Evolutionary conservation across 2,113 vertebrate species (phyloP).

Genomic region (Platysternon megacephalum): DNA sequence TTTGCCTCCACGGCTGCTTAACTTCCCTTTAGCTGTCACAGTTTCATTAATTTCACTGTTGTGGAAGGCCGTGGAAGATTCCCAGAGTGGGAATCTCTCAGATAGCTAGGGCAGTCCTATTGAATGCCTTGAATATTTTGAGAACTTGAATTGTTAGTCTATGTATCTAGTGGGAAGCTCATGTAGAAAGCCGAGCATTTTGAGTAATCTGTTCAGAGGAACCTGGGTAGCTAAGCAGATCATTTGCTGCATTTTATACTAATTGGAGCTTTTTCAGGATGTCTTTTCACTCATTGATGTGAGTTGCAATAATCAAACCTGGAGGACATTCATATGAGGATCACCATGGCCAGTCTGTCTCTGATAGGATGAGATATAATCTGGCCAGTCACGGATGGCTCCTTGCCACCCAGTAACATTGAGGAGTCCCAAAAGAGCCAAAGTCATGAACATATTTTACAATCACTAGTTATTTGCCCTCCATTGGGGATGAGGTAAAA

Average conservation of each 20-base stretch:
- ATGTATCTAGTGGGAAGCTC: neutral
- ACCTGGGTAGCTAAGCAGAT: neutral
- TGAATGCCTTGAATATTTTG: neutral
- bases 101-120: rapidly evolving
- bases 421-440: neutral
- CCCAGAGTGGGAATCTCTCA: neutral
- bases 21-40: neutral
- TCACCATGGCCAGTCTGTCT: neutral
- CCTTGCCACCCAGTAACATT: neutral
- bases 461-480: neutral
- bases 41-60: neutral
- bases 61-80: neutral
- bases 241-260: neutral
- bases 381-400: neutral
- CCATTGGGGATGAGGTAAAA: neutral
- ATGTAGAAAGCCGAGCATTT: neutral
- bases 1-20: neutral
- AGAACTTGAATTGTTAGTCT: neutral
- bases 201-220: rapidly evolving
- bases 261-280: neutral
- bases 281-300: neutral
- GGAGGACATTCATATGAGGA: neutral
- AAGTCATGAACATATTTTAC: neutral
- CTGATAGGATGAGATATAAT: neutral
- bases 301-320: neutral